phyloP scores from a whole-genome alignment of 1,140 invertebrate genomes.

The Agraylea sexmaculata region DNA sequence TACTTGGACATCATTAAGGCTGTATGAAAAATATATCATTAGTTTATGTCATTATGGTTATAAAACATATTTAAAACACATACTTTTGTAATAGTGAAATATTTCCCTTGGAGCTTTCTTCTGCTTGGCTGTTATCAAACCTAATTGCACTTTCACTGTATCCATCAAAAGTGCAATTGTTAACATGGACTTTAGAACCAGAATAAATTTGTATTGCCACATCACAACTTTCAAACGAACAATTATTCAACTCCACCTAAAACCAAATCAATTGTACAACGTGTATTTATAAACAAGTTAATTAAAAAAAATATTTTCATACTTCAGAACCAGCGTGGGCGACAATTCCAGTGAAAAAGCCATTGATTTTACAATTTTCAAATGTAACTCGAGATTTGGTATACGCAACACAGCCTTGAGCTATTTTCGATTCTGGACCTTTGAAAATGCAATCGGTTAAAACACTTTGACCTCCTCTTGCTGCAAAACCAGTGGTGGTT shows the following conservation, averaged over 20 bases:
- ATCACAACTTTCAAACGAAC: constrained; percentile 12
- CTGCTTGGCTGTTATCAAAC: constrained; percentile 9
- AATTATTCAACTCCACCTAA: constrained; percentile 15
- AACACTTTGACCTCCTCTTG: constrained; percentile 3
- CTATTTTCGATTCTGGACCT: too few relatives aligned
- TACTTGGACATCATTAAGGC: too few relatives aligned
- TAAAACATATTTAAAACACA: too few relatives aligned
- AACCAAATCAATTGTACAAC: neutral
- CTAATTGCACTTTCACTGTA: constrained; percentile 14
- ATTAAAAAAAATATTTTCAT: neutral
- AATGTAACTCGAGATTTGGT: constrained; percentile 1
- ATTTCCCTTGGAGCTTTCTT: constrained; percentile 5
- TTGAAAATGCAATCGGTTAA: constrained; percentile 3
- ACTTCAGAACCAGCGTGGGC: constrained; percentile 14
- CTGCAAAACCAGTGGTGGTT: constrained; percentile 13
- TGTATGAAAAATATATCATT: too few relatives aligned
- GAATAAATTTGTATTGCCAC: constrained; percentile 16
- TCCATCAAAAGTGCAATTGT: constrained; percentile 11
- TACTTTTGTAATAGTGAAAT: constrained; percentile 12
- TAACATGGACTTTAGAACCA: constrained; percentile 7
- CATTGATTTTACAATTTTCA: constrained; percentile 8
- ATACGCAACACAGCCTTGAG: constrained; percentile 11
- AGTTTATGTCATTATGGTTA: too few relatives aligned
- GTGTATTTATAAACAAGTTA: neutral
- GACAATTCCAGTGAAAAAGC: constrained; percentile 18